Evolutionary conservation across 2,888 invertebrate genomes (phyloP).

Genomic region (Labia minor): DNA sequence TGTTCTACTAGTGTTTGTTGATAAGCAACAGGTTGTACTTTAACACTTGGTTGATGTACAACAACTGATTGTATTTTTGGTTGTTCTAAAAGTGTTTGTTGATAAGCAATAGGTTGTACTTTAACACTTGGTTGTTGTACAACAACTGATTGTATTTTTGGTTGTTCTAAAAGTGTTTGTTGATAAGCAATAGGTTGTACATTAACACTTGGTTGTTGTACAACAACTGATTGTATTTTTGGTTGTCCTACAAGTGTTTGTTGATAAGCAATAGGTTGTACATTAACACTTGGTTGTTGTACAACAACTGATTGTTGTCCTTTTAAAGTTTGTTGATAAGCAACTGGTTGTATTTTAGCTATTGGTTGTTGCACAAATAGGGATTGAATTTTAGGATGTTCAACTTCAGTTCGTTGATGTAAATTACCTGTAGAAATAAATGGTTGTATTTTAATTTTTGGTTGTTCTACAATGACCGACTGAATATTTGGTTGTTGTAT

Average conservation of each 20-base stretch:
- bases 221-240: background rate
- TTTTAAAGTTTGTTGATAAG: background rate
- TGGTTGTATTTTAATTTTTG: background rate
- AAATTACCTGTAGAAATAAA: too few species aligned
- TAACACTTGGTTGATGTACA: background rate
- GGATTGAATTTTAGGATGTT: background rate
- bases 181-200: background rate
- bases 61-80: background rate
- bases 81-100: background rate
- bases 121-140: background rate
- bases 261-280: background rate
- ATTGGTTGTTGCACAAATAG: background rate
- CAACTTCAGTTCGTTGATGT: background rate
- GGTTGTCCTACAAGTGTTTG: background rate
- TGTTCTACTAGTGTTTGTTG: background rate
- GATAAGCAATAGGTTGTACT: background rate
- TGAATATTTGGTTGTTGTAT: background rate
- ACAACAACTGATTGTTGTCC: background rate
- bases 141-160: background rate
- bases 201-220: background rate
- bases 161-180: background rate
- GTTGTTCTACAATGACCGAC: background rate
- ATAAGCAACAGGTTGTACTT: background rate
- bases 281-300: background rate
- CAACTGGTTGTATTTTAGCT: background rate